Evolutionary conservation across 2,797 vertebrate species (phyloP), one percentile per base, ranked within the genome.

Genomic region (Xenentodon cancila): DNA sequence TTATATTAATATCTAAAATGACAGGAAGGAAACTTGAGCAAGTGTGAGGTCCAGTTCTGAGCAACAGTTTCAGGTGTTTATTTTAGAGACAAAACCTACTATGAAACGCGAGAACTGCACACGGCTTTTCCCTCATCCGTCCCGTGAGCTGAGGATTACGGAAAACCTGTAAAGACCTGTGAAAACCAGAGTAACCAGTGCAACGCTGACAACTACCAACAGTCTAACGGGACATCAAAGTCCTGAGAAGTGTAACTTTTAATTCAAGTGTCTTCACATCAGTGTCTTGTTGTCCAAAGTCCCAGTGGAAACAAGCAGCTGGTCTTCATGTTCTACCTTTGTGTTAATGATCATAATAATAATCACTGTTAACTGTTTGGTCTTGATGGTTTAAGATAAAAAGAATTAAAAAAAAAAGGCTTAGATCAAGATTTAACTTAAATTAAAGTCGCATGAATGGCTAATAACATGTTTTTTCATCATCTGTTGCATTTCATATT

Each of bases 161-260:
- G 21, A 60, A 54, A 50, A 48, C 19, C 7, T 66, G 59, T 8
- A 18, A 19, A 53, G 73, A 68, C 51, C 21, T 40, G 64, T 17
- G 30, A 1, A n/a, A 30, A 30, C 30, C 30, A 25, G 25, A 3
- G n/a, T 19, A 53, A 64, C 67, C 25, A 45, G 62, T 61, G 47
- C 21, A n/a, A 30, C 44, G 9, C 3, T 18, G 59, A 52, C 57
- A 7, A 42, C 40, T 42, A n/a, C 17, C 17, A 54, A 17, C 27
- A 19, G 13, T 49, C 21, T 46, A 15, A 45, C 0, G 27, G 45
- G 50, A 32, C 50, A 73, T 49, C 18, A 27, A 6, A 16, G 45
- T 25, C 15, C 18, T 18, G 27, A 9, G 15, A 65, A 50, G 49
- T 2, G 18, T 21, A 43, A 19, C 3, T 15, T 45, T 64, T 59